Evolutionary conservation across 2,797 vertebrate species (phyloP), one percentile per base, ranked within the genome.

Genomic region (Anguilla marmorata): DNA sequence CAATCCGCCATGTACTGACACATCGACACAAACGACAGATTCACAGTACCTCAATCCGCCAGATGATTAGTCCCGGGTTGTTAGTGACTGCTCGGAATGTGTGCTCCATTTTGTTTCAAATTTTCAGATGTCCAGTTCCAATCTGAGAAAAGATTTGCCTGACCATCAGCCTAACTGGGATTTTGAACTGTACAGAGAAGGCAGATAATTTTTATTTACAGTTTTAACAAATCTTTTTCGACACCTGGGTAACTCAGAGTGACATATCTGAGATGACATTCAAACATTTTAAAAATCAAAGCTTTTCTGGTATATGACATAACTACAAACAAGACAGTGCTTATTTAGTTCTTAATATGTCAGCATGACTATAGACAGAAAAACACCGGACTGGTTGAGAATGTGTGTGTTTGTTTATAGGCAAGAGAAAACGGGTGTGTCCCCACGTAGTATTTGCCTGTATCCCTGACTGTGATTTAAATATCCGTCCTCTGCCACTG

Each of bases 21-120:
- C 72, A 74, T 4, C 0, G 9, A 74, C 33, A 14, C 72, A 74
- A 14, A 3, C 9, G 3, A 16, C 12, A 74, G 72, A 66, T 37
- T 74, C 21, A 56, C 45, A 92, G 94, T 91, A 98, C 97, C 97
- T 98, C 97, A 66, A 97, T 93, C 90, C 98, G 96, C 97, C 97
- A 98, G 89, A 97, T 96, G 89, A 97, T 93, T 87, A 97, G 92
- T 86, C 98, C 97, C 0, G 97, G 91, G 24, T 85, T 95, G 19
- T 96, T 94, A 89, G 94, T 97, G 84, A 98, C 95, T n/a, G 96
- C 96, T 93, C 92, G 95, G 92, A 98, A 98, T 27, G 96, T 95
- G 1, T 95, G 89, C 90, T 97, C 96, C 98, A 98, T 98, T 91
- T 85, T 94, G 91, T 12, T 60, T n/a, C n/a, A 63, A 37, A 76